Base-by-base conservation (phyloP, 1,140 invertebrate species). In the Penaeus vannamei region DNA sequence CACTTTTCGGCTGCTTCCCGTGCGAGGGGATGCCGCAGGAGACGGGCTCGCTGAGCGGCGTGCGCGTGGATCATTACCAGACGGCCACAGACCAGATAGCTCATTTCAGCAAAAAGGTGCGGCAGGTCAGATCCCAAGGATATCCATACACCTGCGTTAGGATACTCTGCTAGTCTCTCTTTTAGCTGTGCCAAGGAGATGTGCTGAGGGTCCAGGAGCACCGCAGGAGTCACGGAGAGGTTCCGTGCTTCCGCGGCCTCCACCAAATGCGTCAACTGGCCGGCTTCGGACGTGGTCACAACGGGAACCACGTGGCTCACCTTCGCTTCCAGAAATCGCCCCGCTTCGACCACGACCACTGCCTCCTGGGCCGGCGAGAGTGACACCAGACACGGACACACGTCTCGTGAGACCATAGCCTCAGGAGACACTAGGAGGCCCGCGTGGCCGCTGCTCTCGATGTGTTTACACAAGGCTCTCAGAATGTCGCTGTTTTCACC, bases 31-130 rank as follows among this genome's bases (percentile, higher is more conserved):
- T 85, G 36, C 7, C 53, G 77, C 22, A 89, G 83, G 36, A 89
- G 82, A 10, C 61, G 46, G 32, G 82, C 82, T 46, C 42, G 82
- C 22, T 89, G 59, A 14, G 19, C 60, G n/a, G 76, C 82, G 69
- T 84, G 82, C 22, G 82, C 32, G 29, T 89, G 84, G 23, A 85
- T 20, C 61, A 89, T 89, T 19, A 89, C 60, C 4, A 89, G 87
- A 46, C 59, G 87, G n/a, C 76, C 83, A 23, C 66, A 53, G 22
- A 89, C 23, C 29, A 85, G 46, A 26, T 66, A 14, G 8, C 76
- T 61, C 12, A 81, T 7, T n/a, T 23, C 10, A 7, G 66, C 32
- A 66, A 88, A 82, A 19, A 88, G 32, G 22, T 88, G 62, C 46
- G 86, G 80, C 69, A 88, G 29, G 29, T 88, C 46, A 23, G 26